These are phyloP conservation scores for Noctua janthe DNA, from an alignment of 2,888 invertebrate genomes.

Conservation along the genomic window DNA sequence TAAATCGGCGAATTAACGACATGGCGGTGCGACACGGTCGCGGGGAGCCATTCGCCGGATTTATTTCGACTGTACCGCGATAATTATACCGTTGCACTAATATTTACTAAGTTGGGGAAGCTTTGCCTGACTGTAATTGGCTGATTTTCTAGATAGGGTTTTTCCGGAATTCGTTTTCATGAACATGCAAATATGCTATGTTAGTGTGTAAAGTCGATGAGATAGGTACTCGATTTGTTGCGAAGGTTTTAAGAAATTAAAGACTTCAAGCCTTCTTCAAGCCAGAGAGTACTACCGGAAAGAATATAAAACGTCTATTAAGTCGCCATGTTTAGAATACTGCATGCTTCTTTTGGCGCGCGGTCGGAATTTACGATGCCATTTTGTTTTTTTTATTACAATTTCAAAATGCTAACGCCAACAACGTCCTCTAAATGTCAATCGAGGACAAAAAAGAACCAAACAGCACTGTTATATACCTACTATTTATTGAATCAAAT, in stretches of 20 bases:
- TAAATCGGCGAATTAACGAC: conserved; percentile 89
- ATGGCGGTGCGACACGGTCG: conserved; percentile 75
- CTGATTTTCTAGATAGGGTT: conserved; percentile 26
- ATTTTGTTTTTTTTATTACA: not conserved
- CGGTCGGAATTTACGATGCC: not conserved
- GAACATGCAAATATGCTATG: not conserved
- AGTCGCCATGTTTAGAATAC: not conserved
- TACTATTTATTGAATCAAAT: not conserved
- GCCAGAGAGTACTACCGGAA: not conserved
- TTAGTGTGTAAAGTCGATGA: not conserved
- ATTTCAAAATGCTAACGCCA: too few species aligned
- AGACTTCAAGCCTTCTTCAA: not conserved
- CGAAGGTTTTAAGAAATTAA: not conserved
- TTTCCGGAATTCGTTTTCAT: conserved; percentile 18
- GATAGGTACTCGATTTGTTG: not conserved
- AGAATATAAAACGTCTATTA: not conserved
- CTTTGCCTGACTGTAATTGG: conserved; percentile 27
- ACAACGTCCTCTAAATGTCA: not conserved
- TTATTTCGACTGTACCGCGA: conserved; percentile 75
- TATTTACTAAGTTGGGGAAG: conserved; percentile 43
- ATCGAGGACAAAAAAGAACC: not conserved
- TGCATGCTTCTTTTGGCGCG: not conserved
- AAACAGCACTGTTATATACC: not conserved
- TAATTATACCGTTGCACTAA: conserved; percentile 62
- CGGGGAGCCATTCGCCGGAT: conserved; percentile 79